Percentiles rank a stretch among this genome's conserved stretches.
phyloP scores from a whole-genome alignment of 2,113 vertebrate genomes.

The Mungos mungo region DNA sequence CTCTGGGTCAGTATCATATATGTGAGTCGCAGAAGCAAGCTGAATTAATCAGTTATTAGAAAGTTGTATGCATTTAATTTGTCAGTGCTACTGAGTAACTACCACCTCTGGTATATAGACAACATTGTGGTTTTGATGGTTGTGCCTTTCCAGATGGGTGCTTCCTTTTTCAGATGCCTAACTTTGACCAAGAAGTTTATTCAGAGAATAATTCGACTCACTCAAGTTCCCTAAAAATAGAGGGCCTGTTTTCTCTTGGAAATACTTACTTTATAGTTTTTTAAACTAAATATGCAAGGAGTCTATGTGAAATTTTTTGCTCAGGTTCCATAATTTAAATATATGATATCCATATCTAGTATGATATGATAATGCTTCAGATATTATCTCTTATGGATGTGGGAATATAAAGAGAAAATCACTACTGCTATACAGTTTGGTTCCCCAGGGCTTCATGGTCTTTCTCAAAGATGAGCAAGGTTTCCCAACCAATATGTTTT shows the following conservation, averaged over 20 bases:
- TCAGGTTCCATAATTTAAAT: not conserved
- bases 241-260: not conserved
- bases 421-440: not conserved
- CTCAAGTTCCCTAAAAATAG: not conserved
- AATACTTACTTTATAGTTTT: conserved; percentile 27
- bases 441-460: not conserved
- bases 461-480: not conserved
- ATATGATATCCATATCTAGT: not conserved
- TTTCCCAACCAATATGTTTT: not conserved
- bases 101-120: not conserved
- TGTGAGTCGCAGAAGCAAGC: not conserved
- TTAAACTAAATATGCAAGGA: not conserved
- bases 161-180: not conserved
- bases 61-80: not conserved
- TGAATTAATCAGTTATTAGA: not conserved
- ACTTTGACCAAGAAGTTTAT: not conserved
- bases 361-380: not conserved
- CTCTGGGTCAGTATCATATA: conserved; percentile 56
- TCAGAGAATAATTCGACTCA: not conserved
- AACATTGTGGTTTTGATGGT: not conserved
- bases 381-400: conserved; percentile 8
- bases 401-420: not conserved
- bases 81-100: not conserved
- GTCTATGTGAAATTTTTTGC: conserved; percentile 5
- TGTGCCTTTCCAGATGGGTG: not conserved